Conservation (phyloP, 2,113 vertebrate genomes). For the Paramormyrops kingsleyae region DNA sequence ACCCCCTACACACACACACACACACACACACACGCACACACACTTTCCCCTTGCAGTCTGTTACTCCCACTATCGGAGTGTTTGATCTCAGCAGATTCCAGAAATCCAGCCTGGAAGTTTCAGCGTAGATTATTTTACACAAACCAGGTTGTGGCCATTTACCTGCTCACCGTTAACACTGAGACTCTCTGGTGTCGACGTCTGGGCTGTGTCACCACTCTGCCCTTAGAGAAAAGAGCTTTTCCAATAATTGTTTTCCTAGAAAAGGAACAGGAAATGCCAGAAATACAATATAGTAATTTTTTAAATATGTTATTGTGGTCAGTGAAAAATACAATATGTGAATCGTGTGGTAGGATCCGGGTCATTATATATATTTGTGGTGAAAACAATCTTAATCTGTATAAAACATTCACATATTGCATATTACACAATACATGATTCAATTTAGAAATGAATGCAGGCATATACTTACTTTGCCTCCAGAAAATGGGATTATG, state of each 20-base stretch:
- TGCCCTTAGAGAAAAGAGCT: background rate
- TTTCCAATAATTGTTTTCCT: background rate
- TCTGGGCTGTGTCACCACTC: background rate
- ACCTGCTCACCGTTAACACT: background rate
- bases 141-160: slow-evolving; percentile 3
- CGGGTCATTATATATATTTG: background rate
- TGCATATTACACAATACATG: background rate
- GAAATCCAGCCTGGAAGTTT: slow-evolving; percentile 48
- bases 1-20: background rate
- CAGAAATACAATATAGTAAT: slow-evolving; percentile 7
- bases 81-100: slow-evolving; percentile 51
- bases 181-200: background rate
- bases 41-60: background rate
- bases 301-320: slow-evolving; percentile 4
- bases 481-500: background rate
- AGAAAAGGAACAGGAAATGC: background rate
- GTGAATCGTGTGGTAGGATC: background rate
- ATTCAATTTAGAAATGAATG: background rate
- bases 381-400: background rate
- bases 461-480: background rate
- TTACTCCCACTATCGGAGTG: slow-evolving; percentile 33
- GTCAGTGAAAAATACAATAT: slow-evolving; percentile 7
- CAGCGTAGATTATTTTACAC: slow-evolving; percentile 48
- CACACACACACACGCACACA: background rate
- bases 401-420: background rate